phyloP scores from a whole-genome alignment of 2,797 vertebrate species.

The Prunella strophiata region DNA sequence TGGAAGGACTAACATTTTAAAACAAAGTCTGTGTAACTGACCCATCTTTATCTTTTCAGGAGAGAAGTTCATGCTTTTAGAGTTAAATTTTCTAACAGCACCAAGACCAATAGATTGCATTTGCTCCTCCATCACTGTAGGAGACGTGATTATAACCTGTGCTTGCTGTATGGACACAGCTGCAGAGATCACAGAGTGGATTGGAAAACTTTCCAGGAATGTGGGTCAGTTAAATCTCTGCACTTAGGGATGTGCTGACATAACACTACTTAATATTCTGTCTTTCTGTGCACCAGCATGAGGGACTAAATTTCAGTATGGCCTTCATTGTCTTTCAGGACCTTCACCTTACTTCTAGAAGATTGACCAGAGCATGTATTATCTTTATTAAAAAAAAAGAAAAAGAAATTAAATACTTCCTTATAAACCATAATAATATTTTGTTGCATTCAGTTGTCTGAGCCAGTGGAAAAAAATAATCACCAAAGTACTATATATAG shows the following conservation, averaged over 20 bases:
- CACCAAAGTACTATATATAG: neutral
- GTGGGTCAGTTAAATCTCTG: neutral
- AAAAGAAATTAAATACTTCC: neutral
- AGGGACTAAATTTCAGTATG: neutral
- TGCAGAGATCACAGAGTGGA: neutral
- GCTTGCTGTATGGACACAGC: neutral
- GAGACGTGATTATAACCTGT: neutral
- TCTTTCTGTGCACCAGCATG: neutral
- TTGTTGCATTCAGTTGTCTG: neutral
- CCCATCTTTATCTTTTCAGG: neutral
- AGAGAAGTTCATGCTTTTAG: neutral
- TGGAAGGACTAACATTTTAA: neutral
- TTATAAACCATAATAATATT: neutral
- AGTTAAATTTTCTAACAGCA: neutral
- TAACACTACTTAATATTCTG: neutral
- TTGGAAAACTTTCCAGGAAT: neutral
- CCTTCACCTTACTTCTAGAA: neutral
- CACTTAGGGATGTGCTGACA: neutral
- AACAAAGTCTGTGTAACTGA: neutral
- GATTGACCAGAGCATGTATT: neutral
- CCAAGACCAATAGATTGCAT: neutral
- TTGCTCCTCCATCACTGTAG: neutral
- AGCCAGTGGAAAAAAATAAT: neutral
- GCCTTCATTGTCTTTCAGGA: neutral
- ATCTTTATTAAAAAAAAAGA: neutral